Percentiles rank a stretch among this genome's conserved stretches.
Conservation (phyloP, 2,113 vertebrate genomes). For the Alethe diademata region DNA sequence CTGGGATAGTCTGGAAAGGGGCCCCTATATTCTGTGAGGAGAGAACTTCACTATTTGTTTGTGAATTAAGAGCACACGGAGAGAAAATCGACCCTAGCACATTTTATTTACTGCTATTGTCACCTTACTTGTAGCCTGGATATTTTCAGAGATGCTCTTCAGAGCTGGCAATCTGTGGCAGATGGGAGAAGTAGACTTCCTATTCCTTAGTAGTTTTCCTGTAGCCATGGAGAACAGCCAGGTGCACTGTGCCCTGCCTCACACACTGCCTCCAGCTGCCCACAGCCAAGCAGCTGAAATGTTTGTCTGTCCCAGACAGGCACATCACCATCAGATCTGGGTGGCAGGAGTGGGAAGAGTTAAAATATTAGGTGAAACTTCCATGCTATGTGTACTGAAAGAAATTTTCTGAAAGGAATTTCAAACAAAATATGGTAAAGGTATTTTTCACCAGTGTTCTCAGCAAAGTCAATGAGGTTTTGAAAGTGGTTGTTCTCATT, state of each 20-base stretch:
- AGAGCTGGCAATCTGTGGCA: background rate
- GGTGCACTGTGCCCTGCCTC: background rate
- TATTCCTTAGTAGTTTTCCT: background rate
- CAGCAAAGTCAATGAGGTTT: background rate
- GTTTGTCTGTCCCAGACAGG: background rate
- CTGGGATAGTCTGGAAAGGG: background rate
- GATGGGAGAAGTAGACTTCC: background rate
- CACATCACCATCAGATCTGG: accelerated
- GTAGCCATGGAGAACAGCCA: background rate
- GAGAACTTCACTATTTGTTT: background rate
- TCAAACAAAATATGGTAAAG: background rate
- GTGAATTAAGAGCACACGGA: background rate
- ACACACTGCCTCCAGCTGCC: accelerated
- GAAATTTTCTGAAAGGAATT: background rate
- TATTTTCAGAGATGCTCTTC: background rate
- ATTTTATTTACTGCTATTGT: background rate
- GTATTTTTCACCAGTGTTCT: background rate
- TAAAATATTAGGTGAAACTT: background rate
- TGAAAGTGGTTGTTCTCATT: background rate
- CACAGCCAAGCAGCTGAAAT: background rate
- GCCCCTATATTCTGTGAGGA: background rate
- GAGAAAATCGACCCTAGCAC: background rate
- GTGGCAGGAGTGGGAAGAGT: background rate
- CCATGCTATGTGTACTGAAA: background rate
- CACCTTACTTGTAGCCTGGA: background rate